Evolutionary conservation across 2,797 vertebrate genomes (phyloP).

Genomic region (Halcyon chelicuti): DNA sequence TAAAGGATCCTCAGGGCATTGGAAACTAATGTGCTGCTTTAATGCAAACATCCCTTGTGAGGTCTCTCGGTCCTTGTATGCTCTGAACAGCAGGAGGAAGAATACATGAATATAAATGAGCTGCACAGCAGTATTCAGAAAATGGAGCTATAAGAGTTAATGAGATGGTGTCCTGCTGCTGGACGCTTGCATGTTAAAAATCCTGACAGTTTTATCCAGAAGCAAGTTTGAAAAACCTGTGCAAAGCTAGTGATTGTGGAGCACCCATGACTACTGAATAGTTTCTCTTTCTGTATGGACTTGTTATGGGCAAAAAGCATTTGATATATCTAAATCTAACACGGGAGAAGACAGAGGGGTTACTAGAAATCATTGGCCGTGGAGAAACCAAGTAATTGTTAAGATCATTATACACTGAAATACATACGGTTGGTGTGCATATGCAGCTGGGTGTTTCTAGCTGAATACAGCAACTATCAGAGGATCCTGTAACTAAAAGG

Average conservation of each 20-base stretch:
- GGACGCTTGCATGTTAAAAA: conserved; percentile 53
- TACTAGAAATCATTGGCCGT: not conserved
- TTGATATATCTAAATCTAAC: not conserved
- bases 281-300: not conserved
- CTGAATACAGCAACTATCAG: not conserved
- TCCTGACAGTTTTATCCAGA: conserved; percentile 47
- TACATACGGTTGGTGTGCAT: not conserved
- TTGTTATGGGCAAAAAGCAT: not conserved
- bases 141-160: conserved; percentile 65
- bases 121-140: conserved; percentile 20
- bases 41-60: conserved; percentile 68
- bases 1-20: conserved; percentile 66
- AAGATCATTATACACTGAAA: not conserved
- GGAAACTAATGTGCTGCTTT: conserved; percentile 68
- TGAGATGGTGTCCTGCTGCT: conserved; percentile 62
- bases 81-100: conserved; percentile 67
- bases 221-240: conserved; percentile 28
- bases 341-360: not conserved
- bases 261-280: not conserved
- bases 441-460: not conserved
- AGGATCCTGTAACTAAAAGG: not conserved
- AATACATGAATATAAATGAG: conserved; percentile 76
- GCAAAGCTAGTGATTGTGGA: conserved; percentile 2
- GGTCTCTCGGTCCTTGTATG: conserved; percentile 24
- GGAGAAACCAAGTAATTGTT: not conserved